Base-by-base conservation (phyloP, 2,113 vertebrate genomes). In the Amazona vittata region DNA sequence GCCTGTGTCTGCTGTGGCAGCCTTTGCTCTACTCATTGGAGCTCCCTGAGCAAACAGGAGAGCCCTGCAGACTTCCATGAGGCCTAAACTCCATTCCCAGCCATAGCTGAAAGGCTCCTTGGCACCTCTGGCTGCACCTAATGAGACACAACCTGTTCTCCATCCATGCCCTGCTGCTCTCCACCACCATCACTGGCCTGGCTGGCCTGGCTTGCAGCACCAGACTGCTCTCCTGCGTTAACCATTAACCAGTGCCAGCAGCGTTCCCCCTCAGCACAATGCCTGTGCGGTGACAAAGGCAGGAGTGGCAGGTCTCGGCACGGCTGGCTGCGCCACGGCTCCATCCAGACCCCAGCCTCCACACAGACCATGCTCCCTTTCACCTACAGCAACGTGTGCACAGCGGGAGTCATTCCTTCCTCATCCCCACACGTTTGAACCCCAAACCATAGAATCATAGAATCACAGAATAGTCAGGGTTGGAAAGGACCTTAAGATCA, bases 131-230 rank as follows among this genome's bases (percentile, higher is more conserved):
- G 46, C 63, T 67, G 73, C 55, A 28, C 46, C 17, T 20, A 33
- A 33, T 0, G 0, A 53, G 46, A 3, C 15, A 31, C 21, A 52
- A 15, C 4, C 1, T 10, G 0, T 20, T 29, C 74, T 15, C 4
- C 22, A 7, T 4, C 70, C 63, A 47, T 55, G 69, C 57, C 35
- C 57, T 11, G 43, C 87, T 60, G 52, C 85, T 67, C 55, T 75
- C 75, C 57, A 59, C 13, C 57, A 59, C 21, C 33, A 59, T n/a
- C 57, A 59, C 33, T 35, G 57, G 4, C 28, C 55, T 1, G 0
- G 37, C 1, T 3, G 57, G 4, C 28, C 55, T 1, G 0, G 37
- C 1, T 3, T 4, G 15, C 35, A 33, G 52, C 80, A 73, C 31
- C 3, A 67, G 6, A 52, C 50, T 3, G 13, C 44, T 67, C 37